These are phyloP conservation scores for Empis stercorea DNA, from an alignment of 2,888 invertebrate genomes.

Conservation along the genomic window DNA sequence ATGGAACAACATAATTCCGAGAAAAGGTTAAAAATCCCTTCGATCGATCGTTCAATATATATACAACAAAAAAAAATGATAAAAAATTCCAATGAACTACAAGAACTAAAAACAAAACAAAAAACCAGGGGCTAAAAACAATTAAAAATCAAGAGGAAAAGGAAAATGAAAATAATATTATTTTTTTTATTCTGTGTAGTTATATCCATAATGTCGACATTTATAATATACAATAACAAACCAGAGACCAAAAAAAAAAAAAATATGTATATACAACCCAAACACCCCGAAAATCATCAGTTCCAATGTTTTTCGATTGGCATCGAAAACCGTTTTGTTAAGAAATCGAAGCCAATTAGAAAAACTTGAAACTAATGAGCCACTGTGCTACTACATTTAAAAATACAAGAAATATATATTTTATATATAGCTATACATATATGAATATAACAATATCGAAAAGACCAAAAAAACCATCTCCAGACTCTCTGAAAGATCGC, in stretches of 20 bases:
- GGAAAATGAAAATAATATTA: neutral
- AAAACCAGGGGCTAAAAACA: neutral
- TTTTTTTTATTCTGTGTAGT: neutral
- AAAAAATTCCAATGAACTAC: neutral
- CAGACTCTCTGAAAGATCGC: constrained; percentile 16
- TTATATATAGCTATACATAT: too few species aligned
- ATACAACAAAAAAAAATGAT: neutral
- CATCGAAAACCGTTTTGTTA: constrained; percentile 22
- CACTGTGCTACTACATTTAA: constrained; percentile 20
- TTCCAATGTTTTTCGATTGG: constrained; percentile 14
- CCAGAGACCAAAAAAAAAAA: too few species aligned
- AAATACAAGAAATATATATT: constrained; percentile 2
- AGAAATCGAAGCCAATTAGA: constrained; percentile 23
- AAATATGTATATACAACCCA: too few species aligned
- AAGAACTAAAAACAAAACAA: neutral
- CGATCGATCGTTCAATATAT: neutral
- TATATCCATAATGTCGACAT: too few species aligned
- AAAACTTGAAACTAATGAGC: constrained; percentile 24
- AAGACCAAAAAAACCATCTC: too few species aligned
- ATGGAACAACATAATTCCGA: constrained; percentile 36
- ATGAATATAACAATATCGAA: too few species aligned
- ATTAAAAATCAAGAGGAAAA: constrained; percentile 1
- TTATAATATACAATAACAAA: too few species aligned
- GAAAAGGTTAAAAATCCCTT: constrained; percentile 17
- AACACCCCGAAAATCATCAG: neutral